Evolutionary conservation across 1,140 invertebrate species (phyloP), one percentile per base, ranked within the genome.

Genomic region (Myzus persicae): DNA sequence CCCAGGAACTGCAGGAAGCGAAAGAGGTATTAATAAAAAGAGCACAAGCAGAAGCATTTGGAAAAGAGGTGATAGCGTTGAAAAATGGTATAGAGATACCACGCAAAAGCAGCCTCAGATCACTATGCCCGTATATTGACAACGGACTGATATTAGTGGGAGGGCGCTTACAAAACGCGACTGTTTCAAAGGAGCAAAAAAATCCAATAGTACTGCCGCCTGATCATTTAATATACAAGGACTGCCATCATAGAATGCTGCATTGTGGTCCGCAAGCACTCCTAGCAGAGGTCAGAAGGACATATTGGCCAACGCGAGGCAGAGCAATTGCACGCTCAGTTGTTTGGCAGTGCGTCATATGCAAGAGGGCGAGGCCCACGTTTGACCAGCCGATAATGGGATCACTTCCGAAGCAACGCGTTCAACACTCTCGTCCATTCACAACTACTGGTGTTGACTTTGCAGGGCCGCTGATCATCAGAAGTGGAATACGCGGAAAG

Each of bases 161-260:
- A 1, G 84, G 93, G 20, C 44, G 93, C 1, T 42, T 93, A 11
- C n/a, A 88, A 36, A 48, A 87, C 38, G 31, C 92, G 8, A 26
- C 38, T 59, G 26, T 87, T 20, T 6, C 6, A 1, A 36, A 48
- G 1, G 67, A 18, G 2, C 44, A 44, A 31, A 54, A 42, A 82
- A 89, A 93, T 54, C 89, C 87, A n/a, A 48, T 90, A 18, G 20
- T 93, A 1, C 76, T 93, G 31, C 38, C 51, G 11, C 3, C 22
- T 20, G 8, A 82, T n/a, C 3, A 81, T 51, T 81, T 93, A 20
- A 22, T 93, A 1, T 81, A 91, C 36, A 11, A 67, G 31, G 26
- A 93, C 20, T n/a, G 18, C 2, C 94, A 95, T 90, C 9, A 88
- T 2, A 90, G 40, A 44, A 94, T 93, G 2, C 76, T 94, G 6